Conservation (phyloP, 2,113 vertebrate species). For the Mola mola region DNA sequence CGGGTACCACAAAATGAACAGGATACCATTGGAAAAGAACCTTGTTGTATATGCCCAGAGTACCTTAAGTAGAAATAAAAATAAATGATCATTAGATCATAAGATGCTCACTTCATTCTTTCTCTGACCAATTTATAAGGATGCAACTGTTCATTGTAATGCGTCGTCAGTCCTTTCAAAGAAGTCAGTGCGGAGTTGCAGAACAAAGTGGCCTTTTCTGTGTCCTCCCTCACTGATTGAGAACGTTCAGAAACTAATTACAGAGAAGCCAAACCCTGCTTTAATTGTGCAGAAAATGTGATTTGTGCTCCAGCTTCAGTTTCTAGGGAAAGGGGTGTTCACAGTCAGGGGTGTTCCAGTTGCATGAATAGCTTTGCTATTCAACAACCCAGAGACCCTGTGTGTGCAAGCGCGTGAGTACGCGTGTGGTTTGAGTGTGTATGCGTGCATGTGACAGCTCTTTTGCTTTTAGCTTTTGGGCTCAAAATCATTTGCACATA, state of each 20-base stretch:
- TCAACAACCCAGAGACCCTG: conserved; percentile 70
- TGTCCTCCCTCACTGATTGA: conserved; percentile 71
- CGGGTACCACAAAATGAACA: conserved; percentile 9
- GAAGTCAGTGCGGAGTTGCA: conserved; percentile 57
- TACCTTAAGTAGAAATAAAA: no score
- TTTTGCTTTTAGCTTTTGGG: conserved; percentile 1
- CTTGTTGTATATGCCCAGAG: no score
- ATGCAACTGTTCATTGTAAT: conserved; percentile 22
- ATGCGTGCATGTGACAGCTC: conserved; percentile 16
- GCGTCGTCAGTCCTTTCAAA: conserved; percentile 49
- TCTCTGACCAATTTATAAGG: conserved; percentile 7
- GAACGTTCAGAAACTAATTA: conserved; percentile 84
- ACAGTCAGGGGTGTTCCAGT: conserved; percentile 74
- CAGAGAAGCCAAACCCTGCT: conserved; percentile 79
- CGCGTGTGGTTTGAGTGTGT: conserved; percentile 36
- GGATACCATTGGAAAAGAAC: neutral
- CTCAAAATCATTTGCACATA: conserved; percentile 62
- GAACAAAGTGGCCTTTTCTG: conserved; percentile 64
- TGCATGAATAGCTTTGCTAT: conserved; percentile 78
- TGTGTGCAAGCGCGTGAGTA: conserved; percentile 16
- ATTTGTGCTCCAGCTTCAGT: conserved; percentile 84
- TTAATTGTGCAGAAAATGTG: conserved; percentile 88
- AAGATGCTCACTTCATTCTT: no score
- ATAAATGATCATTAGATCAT: no score
- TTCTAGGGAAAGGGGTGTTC: conserved; percentile 80